Conservation (phyloP, 2,888 invertebrate genomes). For the Tetropium fuscum region DNA sequence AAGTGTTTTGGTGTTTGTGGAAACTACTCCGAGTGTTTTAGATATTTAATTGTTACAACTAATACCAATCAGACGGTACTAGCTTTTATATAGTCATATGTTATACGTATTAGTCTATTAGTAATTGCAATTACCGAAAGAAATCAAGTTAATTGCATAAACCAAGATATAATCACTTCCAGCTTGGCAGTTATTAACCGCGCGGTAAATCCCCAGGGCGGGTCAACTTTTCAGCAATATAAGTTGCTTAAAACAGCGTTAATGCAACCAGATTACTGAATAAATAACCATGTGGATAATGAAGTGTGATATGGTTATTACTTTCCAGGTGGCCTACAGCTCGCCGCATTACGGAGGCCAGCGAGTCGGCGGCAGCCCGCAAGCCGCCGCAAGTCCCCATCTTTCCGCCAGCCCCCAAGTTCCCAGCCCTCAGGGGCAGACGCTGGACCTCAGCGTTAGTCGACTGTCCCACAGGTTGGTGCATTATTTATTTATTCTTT, state of each 20-base stretch:
- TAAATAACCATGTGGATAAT: conserved; percentile 51
- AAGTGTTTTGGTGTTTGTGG: too few relatives aligned
- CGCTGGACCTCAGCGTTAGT: conserved; percentile 89
- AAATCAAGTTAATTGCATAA: too few relatives aligned
- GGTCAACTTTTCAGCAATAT: conserved; percentile 6
- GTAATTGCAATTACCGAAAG: too few relatives aligned
- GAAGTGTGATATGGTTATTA: conserved; percentile 54
- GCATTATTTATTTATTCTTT: conserved; percentile 40
- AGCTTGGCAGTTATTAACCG: too few relatives aligned
- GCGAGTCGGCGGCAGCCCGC: conserved; percentile 82
- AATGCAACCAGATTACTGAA: conserved; percentile 44
- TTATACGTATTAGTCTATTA: too few relatives aligned
- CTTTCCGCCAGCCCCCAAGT: conserved; percentile 89
- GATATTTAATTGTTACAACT: too few relatives aligned
- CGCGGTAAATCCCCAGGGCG: background rate
- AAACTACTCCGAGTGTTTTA: too few relatives aligned
- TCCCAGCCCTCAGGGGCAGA: conserved; percentile 92
- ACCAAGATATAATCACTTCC: too few relatives aligned
- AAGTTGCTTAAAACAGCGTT: conserved; percentile 48
- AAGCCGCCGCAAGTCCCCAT: conserved; percentile 87
- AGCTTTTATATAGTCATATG: too few relatives aligned
- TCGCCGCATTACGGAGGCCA: conserved; percentile 82
- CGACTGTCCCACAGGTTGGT: conserved; percentile 84
- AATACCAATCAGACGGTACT: too few relatives aligned
- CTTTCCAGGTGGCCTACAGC: conserved; percentile 78